Percentiles rank a stretch among this genome's conserved stretches.
These are phyloP conservation scores for Rhadinocentrus ornatus DNA, from an alignment of 2,797 vertebrate genomes.

Conservation along the genomic window DNA sequence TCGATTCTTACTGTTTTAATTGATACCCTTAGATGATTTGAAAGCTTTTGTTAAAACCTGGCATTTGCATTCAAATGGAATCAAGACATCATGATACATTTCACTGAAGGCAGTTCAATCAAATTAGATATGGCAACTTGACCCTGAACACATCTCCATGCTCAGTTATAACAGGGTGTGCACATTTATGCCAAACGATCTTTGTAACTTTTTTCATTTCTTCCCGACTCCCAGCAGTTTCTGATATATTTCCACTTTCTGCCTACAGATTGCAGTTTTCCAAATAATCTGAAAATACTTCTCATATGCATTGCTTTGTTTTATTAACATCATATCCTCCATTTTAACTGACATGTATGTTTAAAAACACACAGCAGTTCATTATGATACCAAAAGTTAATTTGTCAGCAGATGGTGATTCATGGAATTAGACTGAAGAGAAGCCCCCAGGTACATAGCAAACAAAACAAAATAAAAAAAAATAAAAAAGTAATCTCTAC, in stretches of 20 bases:
- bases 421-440: neutral
- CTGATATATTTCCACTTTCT: no score
- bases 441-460: neutral
- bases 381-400: neutral
- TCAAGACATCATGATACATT: no score
- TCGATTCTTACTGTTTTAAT: neutral
- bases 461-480: neutral
- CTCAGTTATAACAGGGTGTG: neutral
- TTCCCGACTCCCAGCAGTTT: neutral
- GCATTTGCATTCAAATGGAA: no score
- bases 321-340: neutral
- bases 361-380: neutral
- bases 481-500: neutral
- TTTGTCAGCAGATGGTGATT: constrained; percentile 38
- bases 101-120: neutral
- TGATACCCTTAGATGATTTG: neutral
- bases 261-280: no score
- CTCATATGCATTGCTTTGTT: neutral
- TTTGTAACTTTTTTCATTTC: neutral
- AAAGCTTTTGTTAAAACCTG: no score
- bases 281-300: neutral
- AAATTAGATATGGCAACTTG: neutral
- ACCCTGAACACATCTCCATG: neutral
- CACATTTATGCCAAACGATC: neutral
- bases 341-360: neutral